Conservation (phyloP, 2,888 invertebrate species). For the Agrochola macilenta region DNA sequence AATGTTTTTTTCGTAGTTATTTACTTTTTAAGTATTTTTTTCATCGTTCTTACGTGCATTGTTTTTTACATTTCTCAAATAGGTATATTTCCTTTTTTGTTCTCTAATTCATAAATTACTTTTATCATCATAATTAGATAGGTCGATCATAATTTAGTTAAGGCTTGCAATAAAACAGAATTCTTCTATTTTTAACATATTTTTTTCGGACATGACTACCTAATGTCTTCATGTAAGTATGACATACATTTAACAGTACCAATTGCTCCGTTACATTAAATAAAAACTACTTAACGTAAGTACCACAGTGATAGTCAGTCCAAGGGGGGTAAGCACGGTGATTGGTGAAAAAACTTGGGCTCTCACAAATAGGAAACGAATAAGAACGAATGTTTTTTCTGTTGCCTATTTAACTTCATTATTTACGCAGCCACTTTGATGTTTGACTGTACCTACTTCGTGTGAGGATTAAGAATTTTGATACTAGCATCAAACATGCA, state of each 20-base stretch:
- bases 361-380: constrained; percentile 68
- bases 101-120: background rate
- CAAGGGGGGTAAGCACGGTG: constrained; percentile 61
- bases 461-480: constrained; percentile 42
- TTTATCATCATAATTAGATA: background rate
- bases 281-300: constrained; percentile 43
- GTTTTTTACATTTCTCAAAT: too few species aligned
- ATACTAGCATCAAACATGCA: constrained; percentile 47
- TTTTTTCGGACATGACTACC: background rate
- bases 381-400: constrained; percentile 62
- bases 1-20: background rate
- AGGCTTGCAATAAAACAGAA: background rate
- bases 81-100: too few species aligned
- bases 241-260: background rate
- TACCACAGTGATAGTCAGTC: constrained; percentile 44
- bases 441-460: constrained; percentile 53
- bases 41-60: too few species aligned
- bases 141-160: background rate
- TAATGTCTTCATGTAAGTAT: background rate
- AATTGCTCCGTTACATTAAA: constrained; percentile 19
- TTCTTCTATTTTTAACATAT: too few species aligned
- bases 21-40: background rate
- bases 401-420: constrained; percentile 79
- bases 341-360: constrained; percentile 59
- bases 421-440: constrained; percentile 73